These are phyloP conservation scores for Patella depressa DNA, from an alignment of 2,888 invertebrate species.

Conservation along the genomic window DNA sequence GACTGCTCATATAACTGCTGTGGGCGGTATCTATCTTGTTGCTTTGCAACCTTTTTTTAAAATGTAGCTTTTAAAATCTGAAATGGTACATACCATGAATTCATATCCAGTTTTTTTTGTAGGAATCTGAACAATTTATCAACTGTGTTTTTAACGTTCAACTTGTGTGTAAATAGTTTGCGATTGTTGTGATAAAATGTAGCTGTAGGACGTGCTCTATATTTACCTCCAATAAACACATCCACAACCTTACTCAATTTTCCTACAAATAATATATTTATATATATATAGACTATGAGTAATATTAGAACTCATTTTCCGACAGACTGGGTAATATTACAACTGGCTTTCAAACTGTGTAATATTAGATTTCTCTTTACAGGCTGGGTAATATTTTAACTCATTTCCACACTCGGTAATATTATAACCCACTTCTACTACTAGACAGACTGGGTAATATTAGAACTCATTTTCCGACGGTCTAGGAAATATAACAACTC, in stretches of 20 bases:
- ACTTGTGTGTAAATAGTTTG: slow-evolving; percentile 40
- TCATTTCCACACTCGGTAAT: too few relatives aligned
- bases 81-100: slow-evolving; percentile 32
- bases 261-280: slow-evolving; percentile 35
- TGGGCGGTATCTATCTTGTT: too few relatives aligned
- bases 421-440: too few relatives aligned
- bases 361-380: too few relatives aligned
- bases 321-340: not conserved
- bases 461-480: too few relatives aligned
- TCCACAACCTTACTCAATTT: slow-evolving; percentile 49
- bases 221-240: slow-evolving; percentile 53
- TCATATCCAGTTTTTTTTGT: slow-evolving; percentile 41
- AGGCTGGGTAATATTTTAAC: too few relatives aligned
- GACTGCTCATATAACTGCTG: too few relatives aligned
- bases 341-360: too few relatives aligned
- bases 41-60: too few relatives aligned
- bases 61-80: too few relatives aligned
- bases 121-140: slow-evolving; percentile 41
- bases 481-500: too few relatives aligned
- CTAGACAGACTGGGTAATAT: too few relatives aligned
- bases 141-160: slow-evolving; percentile 53
- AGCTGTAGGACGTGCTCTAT: slow-evolving; percentile 51
- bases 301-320: not conserved
- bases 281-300: not conserved
- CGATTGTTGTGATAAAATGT: slow-evolving; percentile 48